Conservation (phyloP, 2,113 vertebrate species). For the Colossoma macropomum region DNA sequence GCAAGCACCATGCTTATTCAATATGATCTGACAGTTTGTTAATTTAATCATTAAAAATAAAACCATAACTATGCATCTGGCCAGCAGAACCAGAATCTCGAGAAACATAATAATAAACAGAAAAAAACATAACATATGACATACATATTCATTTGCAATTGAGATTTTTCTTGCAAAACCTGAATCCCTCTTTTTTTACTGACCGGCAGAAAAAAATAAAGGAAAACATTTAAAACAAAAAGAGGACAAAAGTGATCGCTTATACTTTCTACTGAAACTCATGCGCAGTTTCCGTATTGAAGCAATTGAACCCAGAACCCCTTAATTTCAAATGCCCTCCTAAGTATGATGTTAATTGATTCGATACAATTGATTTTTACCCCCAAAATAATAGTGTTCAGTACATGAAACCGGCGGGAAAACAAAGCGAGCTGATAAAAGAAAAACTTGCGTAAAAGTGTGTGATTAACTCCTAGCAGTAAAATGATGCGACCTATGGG, state of each 20-base stretch:
- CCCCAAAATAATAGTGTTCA: conserved; percentile 1
- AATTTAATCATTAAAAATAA: conserved; percentile 99
- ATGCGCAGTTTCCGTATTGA: conserved; percentile 59
- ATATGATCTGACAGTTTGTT: conserved; percentile 95
- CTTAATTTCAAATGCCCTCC: conserved; percentile 62
- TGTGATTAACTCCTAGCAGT: conserved; percentile 40
- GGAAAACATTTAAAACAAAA: conserved; percentile 75
- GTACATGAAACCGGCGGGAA: conserved; percentile 44
- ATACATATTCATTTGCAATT: conserved; percentile 90
- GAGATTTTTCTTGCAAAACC: conserved; percentile 88
- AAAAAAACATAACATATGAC: conserved; percentile 69
- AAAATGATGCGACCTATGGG: conserved; percentile 50
- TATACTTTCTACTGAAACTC: conserved; percentile 66
- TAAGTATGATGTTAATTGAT: conserved; percentile 56
- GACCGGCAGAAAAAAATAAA: conserved; percentile 93
- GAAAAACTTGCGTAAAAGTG: neutral
- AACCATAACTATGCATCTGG: conserved; percentile 96
- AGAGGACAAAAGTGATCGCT: neutral
- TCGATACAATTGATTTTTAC: conserved; percentile 38
- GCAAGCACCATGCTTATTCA: conserved; percentile 99
- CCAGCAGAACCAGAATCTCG: conserved; percentile 98
- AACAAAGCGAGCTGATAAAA: neutral
- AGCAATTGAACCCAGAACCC: conserved; percentile 61
- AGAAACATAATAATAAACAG: conserved; percentile 76
- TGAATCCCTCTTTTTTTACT: conserved; percentile 91